Base-by-base conservation (phyloP, 2,113 vertebrate genomes). In the Poecilia latipinna region DNA sequence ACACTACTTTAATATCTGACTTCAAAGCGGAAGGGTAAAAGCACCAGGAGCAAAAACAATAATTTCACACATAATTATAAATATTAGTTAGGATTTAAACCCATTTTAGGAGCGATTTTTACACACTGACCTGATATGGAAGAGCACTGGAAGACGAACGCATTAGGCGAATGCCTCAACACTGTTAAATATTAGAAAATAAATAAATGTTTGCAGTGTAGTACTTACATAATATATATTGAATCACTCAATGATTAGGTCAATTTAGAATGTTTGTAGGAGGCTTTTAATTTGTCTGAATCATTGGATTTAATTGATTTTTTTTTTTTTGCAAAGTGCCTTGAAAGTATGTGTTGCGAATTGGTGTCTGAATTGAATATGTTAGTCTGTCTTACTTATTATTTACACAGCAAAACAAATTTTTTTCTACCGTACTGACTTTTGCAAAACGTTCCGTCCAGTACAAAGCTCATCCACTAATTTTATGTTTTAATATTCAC, bases 1-100 rank as follows among this genome's bases (percentile, higher is more conserved):
- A 94, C 91, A 80, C 66, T 84, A 80, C 91, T 93, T 94, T 94
- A 93, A 93, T 91, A 91, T 92, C 84, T 85, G 70, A 93, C 93
- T 94, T 95, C 94, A 95, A 94, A 95, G 90, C 66, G 61, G 77
- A 72, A 73, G 65, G 66, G 74, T 26, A n/a, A 85, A 83, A 93
- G 87, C 88, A 87, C 81, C 88, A 90, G 85, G 80, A 88, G 86
- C 82, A 85, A 92, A 95, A 94, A 94, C 93, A 94, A 89, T 93
- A 87, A 94, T 94, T 94, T 93, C 83, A 90, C 79, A 77, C 80
- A 86, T 91, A 89, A 93, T 93, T 93, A 89, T 92, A 92, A 94
- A 93, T 93, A 91, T 93, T 92, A 92, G 84, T 85, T 86, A 65
- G 87, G 92, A 89, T 92, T 90, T 72, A 77, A 82, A 92, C 89